Conservation (phyloP, 53 echinoderm and acorn worm species). For the Temnopleurus reevesii region DNA sequence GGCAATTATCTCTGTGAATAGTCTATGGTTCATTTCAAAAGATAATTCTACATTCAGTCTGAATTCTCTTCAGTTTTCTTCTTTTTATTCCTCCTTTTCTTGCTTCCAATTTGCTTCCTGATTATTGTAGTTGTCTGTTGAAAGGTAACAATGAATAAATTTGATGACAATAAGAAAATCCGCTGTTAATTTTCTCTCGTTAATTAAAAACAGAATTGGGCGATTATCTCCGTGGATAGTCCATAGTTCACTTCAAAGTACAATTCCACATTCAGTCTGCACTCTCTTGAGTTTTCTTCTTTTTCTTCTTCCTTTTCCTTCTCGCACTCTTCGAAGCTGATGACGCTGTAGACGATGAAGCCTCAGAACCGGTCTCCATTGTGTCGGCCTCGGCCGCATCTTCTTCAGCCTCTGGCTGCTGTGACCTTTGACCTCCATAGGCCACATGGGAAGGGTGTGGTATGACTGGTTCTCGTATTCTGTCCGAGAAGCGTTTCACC, state of each 20-base stretch:
- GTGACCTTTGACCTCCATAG: constrained; percentile 30
- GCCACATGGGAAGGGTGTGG: constrained; percentile 29
- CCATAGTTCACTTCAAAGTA: neutral
- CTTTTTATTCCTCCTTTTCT: too few relatives aligned
- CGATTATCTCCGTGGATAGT: neutral
- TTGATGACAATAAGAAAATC: too few relatives aligned
- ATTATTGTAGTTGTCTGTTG: too few relatives aligned
- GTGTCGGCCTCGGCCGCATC: neutral
- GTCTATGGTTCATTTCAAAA: too few relatives aligned
- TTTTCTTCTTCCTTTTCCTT: constrained; percentile 51
- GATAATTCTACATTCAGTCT: too few relatives aligned
- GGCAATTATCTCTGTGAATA: too few relatives aligned
- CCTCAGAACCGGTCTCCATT: constrained; percentile 48
- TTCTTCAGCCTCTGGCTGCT: neutral
- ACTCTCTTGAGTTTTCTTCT: constrained; percentile 31
- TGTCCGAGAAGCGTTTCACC: neutral
- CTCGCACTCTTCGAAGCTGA: neutral
- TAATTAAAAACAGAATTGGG: too few relatives aligned
- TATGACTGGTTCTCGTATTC: constrained; percentile 35
- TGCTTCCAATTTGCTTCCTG: too few relatives aligned
- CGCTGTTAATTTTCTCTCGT: too few relatives aligned
- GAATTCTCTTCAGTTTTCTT: too few relatives aligned
- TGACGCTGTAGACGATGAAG: constrained; percentile 15
- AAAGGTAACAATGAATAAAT: too few relatives aligned
- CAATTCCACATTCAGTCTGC: neutral